Base-by-base conservation (phyloP, 2,888 invertebrate genomes). In the Neoscelio sp. region DNA sequence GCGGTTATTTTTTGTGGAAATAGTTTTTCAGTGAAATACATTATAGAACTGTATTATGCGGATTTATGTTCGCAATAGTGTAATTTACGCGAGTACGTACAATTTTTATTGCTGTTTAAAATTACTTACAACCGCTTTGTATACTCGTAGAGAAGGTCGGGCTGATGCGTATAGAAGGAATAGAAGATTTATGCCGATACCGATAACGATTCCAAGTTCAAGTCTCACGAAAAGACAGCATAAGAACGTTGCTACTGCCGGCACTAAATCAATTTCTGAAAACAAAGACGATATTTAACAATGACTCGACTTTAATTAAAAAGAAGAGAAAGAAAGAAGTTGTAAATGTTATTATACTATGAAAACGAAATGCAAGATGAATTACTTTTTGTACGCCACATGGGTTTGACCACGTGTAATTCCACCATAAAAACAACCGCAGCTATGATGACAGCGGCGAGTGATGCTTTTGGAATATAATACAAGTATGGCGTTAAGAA, bases 391-490 rank as follows among this genome's bases (percentile, higher is more conserved):
- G 93, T 93, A 80, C 92, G 91, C 94, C 94, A 94, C 89, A 94
- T 93, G 0, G 94, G 93, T 83, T 92, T 92, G 18, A 94, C 89
- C 2, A 94, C 93, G 79, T 93, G 92, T 74, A 93, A 90, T 82
- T 94, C 94, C 8, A 94, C 93, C 93, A 94, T 94, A 85, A 93
- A 94, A 26, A 95, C 92, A 2, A 95, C 95, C 17, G 95, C 94
- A 23, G 94, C 93, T 48, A 95, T 94, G 82, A 95, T 95, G 60
- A 95, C 94, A 7, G 94, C 94, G 4, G 95, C 94, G 40, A 95
- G 90, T 0, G 94, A 92, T 0, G 95, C 92, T 84, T 93, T 93
- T 0, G 94, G 94, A 78, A 94, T 94, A 85, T 91, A 94, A 71
- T 92, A 92, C 81, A 95, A 94, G 83, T 93, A 93, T 0, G 94